Base-by-base conservation (phyloP, 2,113 vertebrate genomes). In the Sorex fumeus region DNA sequence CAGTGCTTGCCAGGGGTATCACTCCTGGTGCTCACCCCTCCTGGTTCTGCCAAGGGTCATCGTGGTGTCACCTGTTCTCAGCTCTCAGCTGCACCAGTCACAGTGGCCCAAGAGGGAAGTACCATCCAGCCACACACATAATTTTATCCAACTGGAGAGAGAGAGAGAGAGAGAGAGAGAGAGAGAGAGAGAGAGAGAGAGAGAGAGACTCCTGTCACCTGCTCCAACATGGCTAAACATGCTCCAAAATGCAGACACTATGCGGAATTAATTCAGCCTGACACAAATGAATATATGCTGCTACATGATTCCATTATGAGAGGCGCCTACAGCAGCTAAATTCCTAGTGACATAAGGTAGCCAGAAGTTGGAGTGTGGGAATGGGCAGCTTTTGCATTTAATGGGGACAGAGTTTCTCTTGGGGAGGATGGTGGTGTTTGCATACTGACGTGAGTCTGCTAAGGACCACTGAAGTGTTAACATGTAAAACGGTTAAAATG, bases 91-190 rank as follows among this genome's bases (percentile, higher is more conserved):
- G 45, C 72, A 16, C 8, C 9, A 9, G 0, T 30, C 7, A 16
- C 40, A 1, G 0, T 1, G 18, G n/a, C 10, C 8, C 0, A n/a
- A 50, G 47, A 62, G 62, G n/a, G 13, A 36, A 70, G 11, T 21
- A 18, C 16, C 3, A 0, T 8, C n/a, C 27, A 47, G 15, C 45
- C n/a, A n/a, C 23, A 6, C 11, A 11, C 50, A 53, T 11, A 53
- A 15, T 11, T 50, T 50, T 50, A 50, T 50, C 47, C 47, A 50
- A 13, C 13, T 50, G 13, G 18, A 57, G 18, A 57, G 53, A 57
- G 53, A 57, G 18, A 57, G 53, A 18, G 53, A 57, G 18, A 57
- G 53, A 57, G 18, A 57, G 53, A 18, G 18, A 57, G 53, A 18
- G 18, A 57, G 53, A 18, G 53, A 18, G 53, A 57, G 53, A 57